These are phyloP conservation scores for Eubasilissa splendida DNA, from an alignment of 2,888 invertebrate species.

Conservation along the genomic window DNA sequence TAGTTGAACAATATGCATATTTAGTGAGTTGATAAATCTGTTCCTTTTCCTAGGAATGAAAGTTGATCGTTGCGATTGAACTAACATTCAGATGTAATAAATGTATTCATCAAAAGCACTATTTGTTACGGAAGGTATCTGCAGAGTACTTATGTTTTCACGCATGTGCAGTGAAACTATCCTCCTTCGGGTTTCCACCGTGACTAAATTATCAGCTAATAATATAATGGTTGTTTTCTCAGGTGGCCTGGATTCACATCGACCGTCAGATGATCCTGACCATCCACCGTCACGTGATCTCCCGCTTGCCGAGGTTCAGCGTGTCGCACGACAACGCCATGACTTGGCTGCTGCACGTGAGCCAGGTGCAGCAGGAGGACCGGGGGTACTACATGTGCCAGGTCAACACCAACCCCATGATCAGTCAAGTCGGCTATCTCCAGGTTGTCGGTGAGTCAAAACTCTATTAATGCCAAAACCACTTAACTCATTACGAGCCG, in stretches of 20 bases:
- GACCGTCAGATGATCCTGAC: conserved; percentile 95
- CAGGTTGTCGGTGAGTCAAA: conserved; percentile 89
- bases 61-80: too few species aligned
- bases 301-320: conserved; percentile 91
- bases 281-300: conserved; percentile 93
- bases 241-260: conserved; percentile 97
- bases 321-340: conserved; percentile 93
- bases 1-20: too few species aligned
- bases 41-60: too few species aligned
- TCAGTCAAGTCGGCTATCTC: conserved; percentile 93
- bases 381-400: conserved; percentile 94
- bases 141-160: too few species aligned
- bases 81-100: too few species aligned
- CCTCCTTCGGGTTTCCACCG: not conserved
- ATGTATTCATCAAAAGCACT: too few species aligned
- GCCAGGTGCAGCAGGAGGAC: conserved; percentile 92
- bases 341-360: conserved; percentile 93
- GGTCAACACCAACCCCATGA: conserved; percentile 94
- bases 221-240: conserved; percentile 36
- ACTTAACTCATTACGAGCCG: too few species aligned
- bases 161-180: not conserved
- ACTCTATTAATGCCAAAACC: too few species aligned
- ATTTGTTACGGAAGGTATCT: too few species aligned
- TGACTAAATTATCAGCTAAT: not conserved
- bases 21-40: too few species aligned